Evolutionary conservation across 2,797 vertebrate genomes (phyloP).

Genomic region (Dallia pectoralis): DNA sequence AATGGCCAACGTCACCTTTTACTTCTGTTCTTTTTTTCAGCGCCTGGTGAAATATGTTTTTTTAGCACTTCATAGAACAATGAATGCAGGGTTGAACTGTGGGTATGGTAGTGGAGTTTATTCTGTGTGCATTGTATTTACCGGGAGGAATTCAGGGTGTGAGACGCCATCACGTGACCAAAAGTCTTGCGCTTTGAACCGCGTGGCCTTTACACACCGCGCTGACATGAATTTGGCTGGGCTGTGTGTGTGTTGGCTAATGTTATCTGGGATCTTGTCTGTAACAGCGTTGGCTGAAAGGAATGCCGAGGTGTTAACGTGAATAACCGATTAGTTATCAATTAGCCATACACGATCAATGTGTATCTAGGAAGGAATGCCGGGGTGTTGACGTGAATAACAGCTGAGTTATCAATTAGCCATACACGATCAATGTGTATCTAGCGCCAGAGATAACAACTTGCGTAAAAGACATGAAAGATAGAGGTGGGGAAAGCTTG

Average conservation of each 20-base stretch:
- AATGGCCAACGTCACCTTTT: not conserved
- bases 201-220: slow-evolving; percentile 9
- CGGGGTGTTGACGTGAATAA: slow-evolving; percentile 68
- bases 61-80: not conserved
- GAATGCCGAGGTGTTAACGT: slow-evolving; percentile 62
- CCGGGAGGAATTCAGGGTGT: not conserved
- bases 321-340: slow-evolving; percentile 65
- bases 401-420: slow-evolving; percentile 52
- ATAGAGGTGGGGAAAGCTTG: not conserved
- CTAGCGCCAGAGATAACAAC: not conserved
- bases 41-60: not conserved
- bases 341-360: slow-evolving; percentile 63
- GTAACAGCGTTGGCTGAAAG: slow-evolving; percentile 61
- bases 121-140: not conserved
- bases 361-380: slow-evolving; percentile 69
- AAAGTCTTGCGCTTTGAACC: not conserved
- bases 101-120: not conserved
- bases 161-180: not conserved
- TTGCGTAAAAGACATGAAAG: not conserved
- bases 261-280: slow-evolving; percentile 49
- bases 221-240: not conserved
- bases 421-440: slow-evolving; percentile 53
- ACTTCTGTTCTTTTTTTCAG: not conserved
- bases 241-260: not conserved
- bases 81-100: not conserved